Conservation (phyloP, 2,888 invertebrate species). For the Amitus sp. region DNA sequence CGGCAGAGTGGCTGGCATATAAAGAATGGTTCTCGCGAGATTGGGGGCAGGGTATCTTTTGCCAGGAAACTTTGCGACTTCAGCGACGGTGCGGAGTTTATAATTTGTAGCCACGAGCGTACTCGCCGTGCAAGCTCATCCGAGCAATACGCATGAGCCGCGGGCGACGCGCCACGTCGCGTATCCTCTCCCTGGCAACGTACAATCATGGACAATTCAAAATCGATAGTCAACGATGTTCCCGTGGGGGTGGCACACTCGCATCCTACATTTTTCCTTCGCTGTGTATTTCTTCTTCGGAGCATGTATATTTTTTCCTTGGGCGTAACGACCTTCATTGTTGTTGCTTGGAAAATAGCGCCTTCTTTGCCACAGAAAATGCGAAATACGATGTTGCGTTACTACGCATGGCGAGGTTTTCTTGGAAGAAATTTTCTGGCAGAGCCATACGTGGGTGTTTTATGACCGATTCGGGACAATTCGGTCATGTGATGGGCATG, state of each 20-base stretch:
- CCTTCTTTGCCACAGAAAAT: too few species aligned
- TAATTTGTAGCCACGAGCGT: neutral
- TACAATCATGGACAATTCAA: constrained; percentile 54
- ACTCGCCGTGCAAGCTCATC: neutral
- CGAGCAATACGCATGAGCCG: constrained; percentile 24
- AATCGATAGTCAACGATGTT: constrained; percentile 50
- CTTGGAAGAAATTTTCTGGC: too few species aligned
- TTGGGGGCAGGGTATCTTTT: too few species aligned
- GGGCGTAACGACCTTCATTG: neutral
- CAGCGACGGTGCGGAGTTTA: neutral
- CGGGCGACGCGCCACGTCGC: constrained; percentile 34
- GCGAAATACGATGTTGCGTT: too few species aligned
- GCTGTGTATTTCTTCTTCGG: constrained; percentile 29
- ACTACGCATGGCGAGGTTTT: too few species aligned
- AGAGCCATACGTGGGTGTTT: too few species aligned
- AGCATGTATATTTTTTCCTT: neutral
- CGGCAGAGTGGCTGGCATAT: too few species aligned
- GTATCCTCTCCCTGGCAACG: constrained; percentile 49
- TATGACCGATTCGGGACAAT: too few species aligned
- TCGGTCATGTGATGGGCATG: too few species aligned
- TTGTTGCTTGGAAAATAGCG: constrained; percentile 5
- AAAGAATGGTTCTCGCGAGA: too few species aligned
- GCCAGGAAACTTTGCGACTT: too few species aligned
- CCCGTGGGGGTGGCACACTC: constrained; percentile 34
- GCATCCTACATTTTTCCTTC: constrained; percentile 26